A percentile compares a stretch with the other conserved stretches of the same genome.
These are phyloP conservation scores for Prorops nasuta DNA, from an alignment of 1,140 invertebrate species.

Conservation along the genomic window DNA sequence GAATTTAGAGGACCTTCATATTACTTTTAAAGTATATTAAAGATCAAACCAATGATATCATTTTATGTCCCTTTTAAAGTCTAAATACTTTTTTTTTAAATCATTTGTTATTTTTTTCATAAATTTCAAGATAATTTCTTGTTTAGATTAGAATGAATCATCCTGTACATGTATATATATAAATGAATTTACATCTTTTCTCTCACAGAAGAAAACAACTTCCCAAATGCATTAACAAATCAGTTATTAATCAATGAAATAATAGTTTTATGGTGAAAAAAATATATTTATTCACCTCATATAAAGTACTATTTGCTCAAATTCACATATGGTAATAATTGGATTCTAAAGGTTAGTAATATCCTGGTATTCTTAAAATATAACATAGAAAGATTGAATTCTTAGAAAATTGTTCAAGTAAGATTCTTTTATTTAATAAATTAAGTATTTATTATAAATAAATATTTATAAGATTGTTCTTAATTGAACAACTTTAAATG, in stretches of 20 bases:
- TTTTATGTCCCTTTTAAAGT: too few species aligned
- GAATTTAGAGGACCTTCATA: too few species aligned
- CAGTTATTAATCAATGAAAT: constrained; percentile 53
- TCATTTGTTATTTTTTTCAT: too few species aligned
- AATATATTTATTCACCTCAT: constrained; percentile 56
- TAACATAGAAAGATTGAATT: constrained; percentile 16
- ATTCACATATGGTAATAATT: constrained; percentile 44
- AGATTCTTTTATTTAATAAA: background rate
- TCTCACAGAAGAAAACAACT: constrained; percentile 64
- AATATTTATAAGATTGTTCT: constrained; percentile 18
- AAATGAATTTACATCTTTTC: too few species aligned
- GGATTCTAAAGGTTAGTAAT: constrained; percentile 28
- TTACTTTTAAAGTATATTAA: too few species aligned
- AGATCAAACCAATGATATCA: too few species aligned
- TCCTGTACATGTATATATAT: too few species aligned
- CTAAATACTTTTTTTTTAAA: too few species aligned
- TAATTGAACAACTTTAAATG: constrained; percentile 32
- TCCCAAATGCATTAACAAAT: constrained; percentile 66
- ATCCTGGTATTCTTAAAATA: constrained; percentile 15
- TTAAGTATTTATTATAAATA: background rate
- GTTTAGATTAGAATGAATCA: too few species aligned
- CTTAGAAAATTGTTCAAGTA: background rate
- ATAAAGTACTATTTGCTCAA: constrained; percentile 48
- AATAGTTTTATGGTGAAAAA: constrained; percentile 50
- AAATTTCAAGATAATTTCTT: too few species aligned